phyloP scores from a whole-genome alignment of 2,797 vertebrate species.

The Syngnathus rostellatus region DNA sequence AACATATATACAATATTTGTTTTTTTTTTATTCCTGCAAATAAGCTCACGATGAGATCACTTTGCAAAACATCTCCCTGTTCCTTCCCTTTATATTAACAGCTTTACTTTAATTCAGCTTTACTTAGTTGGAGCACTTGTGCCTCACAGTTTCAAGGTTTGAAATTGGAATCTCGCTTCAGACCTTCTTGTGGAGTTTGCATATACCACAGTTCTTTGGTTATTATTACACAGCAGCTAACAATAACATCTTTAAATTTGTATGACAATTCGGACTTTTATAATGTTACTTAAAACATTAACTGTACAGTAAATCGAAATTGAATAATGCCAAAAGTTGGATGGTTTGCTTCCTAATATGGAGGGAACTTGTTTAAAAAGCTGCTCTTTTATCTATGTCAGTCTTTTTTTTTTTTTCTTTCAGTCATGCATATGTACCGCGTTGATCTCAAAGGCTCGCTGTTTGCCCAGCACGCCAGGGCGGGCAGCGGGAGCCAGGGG shows the following conservation, averaged over 20 bases:
- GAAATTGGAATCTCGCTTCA: not conserved
- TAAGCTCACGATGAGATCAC: too few relatives aligned
- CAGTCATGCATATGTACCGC: not conserved
- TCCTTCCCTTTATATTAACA: not conserved
- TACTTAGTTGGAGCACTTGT: not conserved
- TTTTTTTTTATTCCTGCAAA: not conserved
- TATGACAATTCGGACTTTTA: not conserved
- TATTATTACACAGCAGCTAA: not conserved
- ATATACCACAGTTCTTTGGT: not conserved
- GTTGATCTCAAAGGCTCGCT: conserved; percentile 35
- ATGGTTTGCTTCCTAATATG: not conserved
- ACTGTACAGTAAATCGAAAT: not conserved
- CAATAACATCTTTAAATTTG: not conserved
- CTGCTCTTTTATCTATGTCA: not conserved
- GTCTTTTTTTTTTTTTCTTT: conserved; percentile 19
- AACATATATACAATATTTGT: not conserved
- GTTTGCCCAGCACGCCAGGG: conserved; percentile 66
- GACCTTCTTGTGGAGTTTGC: not conserved
- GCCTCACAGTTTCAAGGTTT: not conserved
- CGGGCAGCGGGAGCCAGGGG: conserved; percentile 64
- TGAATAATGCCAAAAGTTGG: not conserved
- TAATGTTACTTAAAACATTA: not conserved
- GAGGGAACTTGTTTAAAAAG: not conserved
- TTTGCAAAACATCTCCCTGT: too few relatives aligned
- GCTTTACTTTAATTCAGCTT: not conserved